Evolutionary conservation across 35 echinoderm and acorn worm genomes (phyloP).

Genomic region (Hemicentrotus pulcherrimus): DNA sequence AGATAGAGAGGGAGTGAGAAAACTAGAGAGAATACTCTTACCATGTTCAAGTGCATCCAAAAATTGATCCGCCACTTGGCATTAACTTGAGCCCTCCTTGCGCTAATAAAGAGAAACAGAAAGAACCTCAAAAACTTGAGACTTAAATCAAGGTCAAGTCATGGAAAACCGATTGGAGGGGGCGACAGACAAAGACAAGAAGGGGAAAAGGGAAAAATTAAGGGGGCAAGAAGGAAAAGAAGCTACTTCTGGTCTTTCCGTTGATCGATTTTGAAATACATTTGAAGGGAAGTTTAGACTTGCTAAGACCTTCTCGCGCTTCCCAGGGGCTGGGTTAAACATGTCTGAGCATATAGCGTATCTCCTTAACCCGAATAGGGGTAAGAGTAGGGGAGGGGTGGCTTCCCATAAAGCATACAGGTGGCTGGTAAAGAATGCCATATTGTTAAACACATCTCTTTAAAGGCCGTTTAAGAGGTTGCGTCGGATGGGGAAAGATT

Average conservation of each 20-base stretch:
- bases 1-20: background rate
- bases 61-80: background rate
- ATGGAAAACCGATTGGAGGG: background rate
- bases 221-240: background rate
- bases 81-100: background rate
- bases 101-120: background rate
- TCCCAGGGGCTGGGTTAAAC: background rate
- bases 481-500: too few species aligned
- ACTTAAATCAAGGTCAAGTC: slow-evolving; percentile 17
- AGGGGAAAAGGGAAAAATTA: background rate
- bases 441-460: too few species aligned
- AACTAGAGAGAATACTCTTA: background rate
- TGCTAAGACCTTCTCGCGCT: background rate
- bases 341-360: background rate
- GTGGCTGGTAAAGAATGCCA: too few species aligned
- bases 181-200: background rate
- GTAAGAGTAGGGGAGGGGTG: too few species aligned
- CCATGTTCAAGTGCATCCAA: background rate
- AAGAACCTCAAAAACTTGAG: background rate
- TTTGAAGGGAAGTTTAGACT: background rate
- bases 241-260: background rate
- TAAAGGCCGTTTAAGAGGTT: too few species aligned
- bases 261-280: background rate
- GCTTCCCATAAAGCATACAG: too few species aligned
- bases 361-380: too few species aligned